phyloP scores from a whole-genome alignment of 2,113 vertebrate genomes.

The Rynchops niger region DNA sequence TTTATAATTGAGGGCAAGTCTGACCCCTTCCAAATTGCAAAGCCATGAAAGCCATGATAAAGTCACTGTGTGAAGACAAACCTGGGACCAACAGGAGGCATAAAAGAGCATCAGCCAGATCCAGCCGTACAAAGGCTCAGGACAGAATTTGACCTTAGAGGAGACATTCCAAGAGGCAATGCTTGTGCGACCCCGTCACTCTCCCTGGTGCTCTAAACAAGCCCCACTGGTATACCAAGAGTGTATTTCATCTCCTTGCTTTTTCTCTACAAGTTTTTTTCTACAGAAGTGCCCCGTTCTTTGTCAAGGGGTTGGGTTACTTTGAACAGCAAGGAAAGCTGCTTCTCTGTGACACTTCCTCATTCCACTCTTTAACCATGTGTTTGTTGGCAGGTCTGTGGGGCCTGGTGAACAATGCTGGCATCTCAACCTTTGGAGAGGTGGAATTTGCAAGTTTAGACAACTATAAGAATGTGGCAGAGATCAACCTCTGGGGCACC shows the following conservation, averaged over 20 bases:
- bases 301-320: neutral
- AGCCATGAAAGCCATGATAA: neutral
- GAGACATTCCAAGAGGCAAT: neutral
- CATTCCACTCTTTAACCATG: neutral
- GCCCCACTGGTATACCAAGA: neutral
- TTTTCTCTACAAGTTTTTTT: neutral
- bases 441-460: constrained; percentile 87
- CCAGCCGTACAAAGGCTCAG: neutral
- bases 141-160: neutral
- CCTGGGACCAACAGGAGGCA: neutral
- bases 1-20: neutral
- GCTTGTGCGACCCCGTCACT: neutral
- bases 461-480: constrained; percentile 81
- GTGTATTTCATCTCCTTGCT: neutral
- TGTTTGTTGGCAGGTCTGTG: constrained; percentile 80
- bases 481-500: constrained; percentile 88
- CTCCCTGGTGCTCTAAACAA: neutral
- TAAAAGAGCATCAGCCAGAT: neutral
- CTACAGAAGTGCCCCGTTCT: neutral
- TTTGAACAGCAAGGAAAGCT: neutral
- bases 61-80: neutral
- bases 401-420: constrained; percentile 89
- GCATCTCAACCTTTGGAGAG: constrained; percentile 82
- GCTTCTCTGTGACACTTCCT: neutral
- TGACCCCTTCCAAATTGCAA: neutral